Percentiles rank a stretch among this genome's conserved stretches.
phyloP scores from a whole-genome alignment of 1,140 invertebrate genomes.

The Zophobas atratus region DNA sequence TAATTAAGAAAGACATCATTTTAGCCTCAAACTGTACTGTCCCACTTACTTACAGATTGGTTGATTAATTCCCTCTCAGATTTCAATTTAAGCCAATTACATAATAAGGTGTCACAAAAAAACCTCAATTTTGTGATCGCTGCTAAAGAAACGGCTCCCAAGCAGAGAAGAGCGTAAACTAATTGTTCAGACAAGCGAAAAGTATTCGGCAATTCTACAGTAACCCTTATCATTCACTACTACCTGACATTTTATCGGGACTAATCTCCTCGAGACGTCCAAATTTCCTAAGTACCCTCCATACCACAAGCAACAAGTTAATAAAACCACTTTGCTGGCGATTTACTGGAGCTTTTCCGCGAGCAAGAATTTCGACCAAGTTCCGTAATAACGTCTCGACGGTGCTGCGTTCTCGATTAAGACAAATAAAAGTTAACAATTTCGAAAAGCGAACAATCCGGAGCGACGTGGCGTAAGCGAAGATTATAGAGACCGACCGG shows the following conservation, averaged over 20 bases:
- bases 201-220: constrained; percentile 38
- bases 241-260: constrained; percentile 48
- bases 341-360: neutral
- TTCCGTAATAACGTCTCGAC: neutral
- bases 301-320: constrained; percentile 35
- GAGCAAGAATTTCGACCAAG: neutral
- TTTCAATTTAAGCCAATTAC: constrained; percentile 41
- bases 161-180: constrained; percentile 38
- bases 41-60: constrained; percentile 1
- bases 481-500: constrained; percentile 44
- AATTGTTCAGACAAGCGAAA: constrained; percentile 45
- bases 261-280: constrained; percentile 33
- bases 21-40: neutral
- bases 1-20: neutral
- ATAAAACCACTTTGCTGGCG: constrained; percentile 12
- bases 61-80: constrained; percentile 19
- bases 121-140: neutral
- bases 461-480: constrained; percentile 40
- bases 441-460: constrained; percentile 32
- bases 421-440: constrained; percentile 24
- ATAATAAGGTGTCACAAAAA: constrained; percentile 16
- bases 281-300: constrained; percentile 37
- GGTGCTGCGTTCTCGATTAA: neutral
- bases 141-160: neutral
- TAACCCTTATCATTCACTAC: constrained; percentile 45